phyloP scores from a whole-genome alignment of 2,113 vertebrate genomes.

The Charadrius vociferus region DNA sequence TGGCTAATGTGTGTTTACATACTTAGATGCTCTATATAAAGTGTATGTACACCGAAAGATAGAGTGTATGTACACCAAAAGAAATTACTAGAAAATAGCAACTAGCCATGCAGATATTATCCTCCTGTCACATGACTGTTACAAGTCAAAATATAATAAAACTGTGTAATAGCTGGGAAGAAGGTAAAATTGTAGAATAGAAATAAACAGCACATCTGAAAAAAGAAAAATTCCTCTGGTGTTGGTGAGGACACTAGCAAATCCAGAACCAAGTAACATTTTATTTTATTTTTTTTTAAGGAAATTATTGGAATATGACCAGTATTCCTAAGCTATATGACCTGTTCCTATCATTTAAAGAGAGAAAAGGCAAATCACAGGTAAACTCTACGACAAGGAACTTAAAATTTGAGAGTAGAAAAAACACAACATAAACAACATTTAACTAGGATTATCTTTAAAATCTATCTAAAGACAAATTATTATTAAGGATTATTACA shows the following conservation, averaged over 20 bases:
- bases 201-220: background rate
- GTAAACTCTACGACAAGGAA: background rate
- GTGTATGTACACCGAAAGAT: background rate
- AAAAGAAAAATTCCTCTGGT: background rate
- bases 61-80: background rate
- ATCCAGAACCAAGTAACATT: background rate
- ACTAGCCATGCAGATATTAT: background rate
- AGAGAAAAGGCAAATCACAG: background rate
- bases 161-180: background rate
- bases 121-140: background rate
- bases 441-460: background rate
- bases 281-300: background rate
- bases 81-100: background rate
- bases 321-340: background rate
- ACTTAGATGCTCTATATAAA: background rate
- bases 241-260: background rate
- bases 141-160: background rate
- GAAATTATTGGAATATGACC: background rate
- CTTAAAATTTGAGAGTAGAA: background rate
- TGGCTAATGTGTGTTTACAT: background rate
- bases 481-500: background rate
- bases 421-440: background rate
- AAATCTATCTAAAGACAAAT: background rate
- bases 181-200: background rate
- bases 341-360: background rate